phyloP scores from a whole-genome alignment of 2,888 invertebrate species.

The Leptogaster cylindrica region DNA sequence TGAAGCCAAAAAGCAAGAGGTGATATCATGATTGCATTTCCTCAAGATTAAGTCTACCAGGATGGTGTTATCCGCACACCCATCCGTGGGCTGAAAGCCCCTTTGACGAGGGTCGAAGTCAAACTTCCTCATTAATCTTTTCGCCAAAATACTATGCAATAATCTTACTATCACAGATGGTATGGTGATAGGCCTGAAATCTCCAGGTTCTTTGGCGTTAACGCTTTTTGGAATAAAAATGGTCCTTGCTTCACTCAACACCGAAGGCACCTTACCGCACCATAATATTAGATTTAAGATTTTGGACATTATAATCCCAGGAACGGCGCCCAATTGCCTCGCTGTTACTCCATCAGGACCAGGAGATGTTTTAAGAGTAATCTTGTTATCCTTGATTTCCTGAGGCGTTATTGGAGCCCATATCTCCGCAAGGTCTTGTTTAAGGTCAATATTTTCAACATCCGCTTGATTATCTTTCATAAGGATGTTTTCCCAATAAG shows the following conservation, averaged over 20 bases:
- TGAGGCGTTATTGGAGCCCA: not conserved
- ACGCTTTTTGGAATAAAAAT: not conserved
- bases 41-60: not conserved
- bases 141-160: not conserved
- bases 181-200: conserved; percentile 1
- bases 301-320: not conserved
- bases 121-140: not conserved
- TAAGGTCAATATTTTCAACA: no score
- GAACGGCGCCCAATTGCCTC: no score
- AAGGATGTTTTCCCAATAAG: no score
- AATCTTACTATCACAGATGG: not conserved
- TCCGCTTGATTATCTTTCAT: no score
- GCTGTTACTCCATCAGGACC: not conserved
- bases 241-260: not conserved
- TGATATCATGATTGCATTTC: not conserved
- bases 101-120: not conserved
- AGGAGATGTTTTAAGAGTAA: not conserved
- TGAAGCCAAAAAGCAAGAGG: not conserved
- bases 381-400: not conserved
- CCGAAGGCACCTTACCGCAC: not conserved
- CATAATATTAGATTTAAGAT: not conserved
- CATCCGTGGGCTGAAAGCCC: not conserved
- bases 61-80: not conserved
- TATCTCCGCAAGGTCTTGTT: not conserved
- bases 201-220: not conserved